Conservation (phyloP, 2,888 invertebrate species). For the Sinopyrophorus schimmeli region DNA sequence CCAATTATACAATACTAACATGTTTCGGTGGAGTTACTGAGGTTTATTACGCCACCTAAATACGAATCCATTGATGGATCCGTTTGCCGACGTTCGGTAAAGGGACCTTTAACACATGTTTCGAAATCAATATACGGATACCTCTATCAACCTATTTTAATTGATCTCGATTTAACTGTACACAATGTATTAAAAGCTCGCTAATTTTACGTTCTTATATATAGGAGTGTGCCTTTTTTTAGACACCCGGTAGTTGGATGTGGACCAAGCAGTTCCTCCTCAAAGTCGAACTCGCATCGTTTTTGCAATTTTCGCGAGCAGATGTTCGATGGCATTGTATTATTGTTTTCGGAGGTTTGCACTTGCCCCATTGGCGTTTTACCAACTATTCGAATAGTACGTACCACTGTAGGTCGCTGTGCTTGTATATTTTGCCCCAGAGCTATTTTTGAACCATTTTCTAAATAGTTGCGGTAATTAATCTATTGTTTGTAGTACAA, state of each 20-base stretch:
- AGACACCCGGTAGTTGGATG: slow-evolving; percentile 39
- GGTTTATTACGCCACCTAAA: slow-evolving; percentile 8
- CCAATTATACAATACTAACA: slow-evolving; percentile 8
- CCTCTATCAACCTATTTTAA: slow-evolving; percentile 19
- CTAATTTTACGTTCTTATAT: slow-evolving; percentile 11
- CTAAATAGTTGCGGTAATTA: slow-evolving; percentile 10
- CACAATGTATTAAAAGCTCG: slow-evolving; percentile 3
- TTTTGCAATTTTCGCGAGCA: slow-evolving; percentile 14
- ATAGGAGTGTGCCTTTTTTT: slow-evolving; percentile 33
- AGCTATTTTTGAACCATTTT: slow-evolving; percentile 20
- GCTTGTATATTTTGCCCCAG: slow-evolving; percentile 6
- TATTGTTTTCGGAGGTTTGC: slow-evolving; percentile 35
- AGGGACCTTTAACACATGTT: no score
- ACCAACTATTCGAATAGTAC: slow-evolving; percentile 35
- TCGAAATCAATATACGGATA: no score
- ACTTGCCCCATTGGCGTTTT: slow-evolving; percentile 35
- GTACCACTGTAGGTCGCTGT: slow-evolving; percentile 21
- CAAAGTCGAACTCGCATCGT: slow-evolving; percentile 6
- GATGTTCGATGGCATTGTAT: slow-evolving; percentile 35
- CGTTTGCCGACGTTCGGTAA: no score
- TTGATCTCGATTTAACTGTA: slow-evolving; percentile 3
- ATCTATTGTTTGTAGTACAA: no score
- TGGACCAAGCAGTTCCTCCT: slow-evolving; percentile 27
- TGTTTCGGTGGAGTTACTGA: slow-evolving; percentile 2
- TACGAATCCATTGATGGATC: slow-evolving; percentile 9